A percentile compares a stretch with the other conserved stretches of the same genome.
Evolutionary conservation across 2,113 vertebrate species (phyloP).

Genomic region (Glaucidium brasilianum): DNA sequence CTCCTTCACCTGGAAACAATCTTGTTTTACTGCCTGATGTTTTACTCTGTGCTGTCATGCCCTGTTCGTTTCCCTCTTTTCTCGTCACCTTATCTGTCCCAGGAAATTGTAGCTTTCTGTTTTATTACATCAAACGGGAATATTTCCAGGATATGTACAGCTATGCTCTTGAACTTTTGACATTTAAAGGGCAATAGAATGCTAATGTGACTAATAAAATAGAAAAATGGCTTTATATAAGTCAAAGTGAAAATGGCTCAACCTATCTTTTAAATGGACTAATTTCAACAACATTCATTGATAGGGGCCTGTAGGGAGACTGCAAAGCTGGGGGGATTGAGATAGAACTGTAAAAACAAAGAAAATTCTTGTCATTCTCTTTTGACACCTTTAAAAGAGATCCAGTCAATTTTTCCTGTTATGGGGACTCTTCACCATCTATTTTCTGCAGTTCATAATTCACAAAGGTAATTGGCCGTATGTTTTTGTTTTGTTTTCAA

Average conservation of each 20-base stretch:
- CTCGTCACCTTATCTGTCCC: constrained; percentile 20
- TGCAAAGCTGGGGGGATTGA: background rate
- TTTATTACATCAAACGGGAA: constrained; percentile 59
- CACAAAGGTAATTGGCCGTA: background rate
- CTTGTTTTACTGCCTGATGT: background rate
- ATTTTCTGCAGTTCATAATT: background rate
- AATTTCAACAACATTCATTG: constrained; percentile 41
- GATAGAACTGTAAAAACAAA: background rate
- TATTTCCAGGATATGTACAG: constrained; percentile 37
- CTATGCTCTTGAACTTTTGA: constrained; percentile 67
- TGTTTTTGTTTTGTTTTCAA: background rate
- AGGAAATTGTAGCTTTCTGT: constrained; percentile 32
- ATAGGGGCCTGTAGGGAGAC: background rate
- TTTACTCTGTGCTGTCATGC: background rate
- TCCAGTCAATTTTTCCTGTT: background rate
- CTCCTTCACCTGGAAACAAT: background rate
- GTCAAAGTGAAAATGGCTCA: constrained; percentile 6
- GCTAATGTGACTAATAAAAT: constrained; percentile 71
- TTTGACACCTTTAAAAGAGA: background rate
- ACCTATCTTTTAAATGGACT: constrained; percentile 19
- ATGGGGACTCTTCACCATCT: background rate
- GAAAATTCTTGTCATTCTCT: background rate
- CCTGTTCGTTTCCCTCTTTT: background rate
- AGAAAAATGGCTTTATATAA: constrained; percentile 49
- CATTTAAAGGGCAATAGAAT: constrained; percentile 72